Percentiles rank a stretch among this genome's conserved stretches.
Evolutionary conservation across 2,888 invertebrate genomes (phyloP).

Genomic region (Parascotia fuliginaria): DNA sequence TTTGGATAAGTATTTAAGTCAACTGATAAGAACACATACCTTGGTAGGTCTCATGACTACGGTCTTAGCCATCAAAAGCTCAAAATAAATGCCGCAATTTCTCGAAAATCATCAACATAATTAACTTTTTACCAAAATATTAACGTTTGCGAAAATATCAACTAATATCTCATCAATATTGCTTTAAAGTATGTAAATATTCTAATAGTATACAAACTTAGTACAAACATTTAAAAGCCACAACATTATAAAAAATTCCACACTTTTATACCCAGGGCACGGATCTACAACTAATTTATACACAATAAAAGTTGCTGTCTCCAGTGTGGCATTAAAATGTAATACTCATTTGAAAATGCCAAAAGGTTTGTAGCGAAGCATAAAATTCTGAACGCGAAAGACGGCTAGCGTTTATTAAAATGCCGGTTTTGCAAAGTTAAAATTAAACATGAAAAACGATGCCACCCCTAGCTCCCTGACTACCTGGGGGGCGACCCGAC

Average conservation of each 20-base stretch:
- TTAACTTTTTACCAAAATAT: too few species aligned
- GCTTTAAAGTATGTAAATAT: too few species aligned
- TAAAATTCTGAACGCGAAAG: constrained; percentile 78
- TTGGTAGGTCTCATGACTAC: too few species aligned
- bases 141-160: too few species aligned
- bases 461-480: constrained; percentile 43
- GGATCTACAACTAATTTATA: constrained; percentile 70
- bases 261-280: constrained; percentile 30
- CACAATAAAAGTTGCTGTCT: constrained; percentile 76
- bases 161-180: too few species aligned
- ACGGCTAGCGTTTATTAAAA: constrained; percentile 82
- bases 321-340: constrained; percentile 69
- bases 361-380: constrained; percentile 70
- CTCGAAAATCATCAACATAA: too few species aligned
- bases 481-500: constrained; percentile 54
- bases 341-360: constrained; percentile 70
- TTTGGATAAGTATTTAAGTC: too few species aligned
- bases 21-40: too few species aligned
- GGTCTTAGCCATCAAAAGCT: too few species aligned
- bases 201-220: too few species aligned
- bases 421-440: constrained; percentile 83
- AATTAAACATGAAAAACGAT: constrained; percentile 86
- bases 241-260: constrained; percentile 12
- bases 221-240: not conserved
- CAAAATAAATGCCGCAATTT: too few species aligned